Conservation (phyloP, 2,888 invertebrate species). For the Calephelis perditalis region DNA sequence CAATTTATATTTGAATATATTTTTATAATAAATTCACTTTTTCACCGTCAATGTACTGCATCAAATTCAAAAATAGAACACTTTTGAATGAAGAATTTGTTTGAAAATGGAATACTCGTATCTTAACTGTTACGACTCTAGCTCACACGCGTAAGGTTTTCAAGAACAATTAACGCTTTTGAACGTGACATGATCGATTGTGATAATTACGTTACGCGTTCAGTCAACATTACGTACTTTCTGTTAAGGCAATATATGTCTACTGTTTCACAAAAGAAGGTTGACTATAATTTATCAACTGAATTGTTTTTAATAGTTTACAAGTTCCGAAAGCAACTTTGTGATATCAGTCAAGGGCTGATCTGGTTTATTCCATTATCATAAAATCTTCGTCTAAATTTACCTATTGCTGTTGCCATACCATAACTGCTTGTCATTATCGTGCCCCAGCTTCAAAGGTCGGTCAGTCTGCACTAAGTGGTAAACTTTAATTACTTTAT, state of each 20-base stretch:
- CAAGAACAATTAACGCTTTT: conserved; percentile 44
- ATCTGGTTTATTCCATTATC: neutral
- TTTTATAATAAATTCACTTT: no score
- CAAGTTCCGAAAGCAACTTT: neutral
- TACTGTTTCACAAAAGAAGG: neutral
- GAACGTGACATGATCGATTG: conserved; percentile 39
- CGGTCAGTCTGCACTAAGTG: no score
- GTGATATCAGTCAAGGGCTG: neutral
- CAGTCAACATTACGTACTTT: neutral
- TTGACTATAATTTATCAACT: neutral
- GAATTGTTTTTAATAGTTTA: no score
- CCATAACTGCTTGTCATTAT: no score
- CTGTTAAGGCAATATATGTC: neutral
- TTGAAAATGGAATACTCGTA: conserved; percentile 10
- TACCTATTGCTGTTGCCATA: neutral
- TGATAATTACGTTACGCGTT: conserved; percentile 21
- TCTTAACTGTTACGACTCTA: conserved; percentile 14
- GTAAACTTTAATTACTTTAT: no score
- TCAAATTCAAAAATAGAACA: no score
- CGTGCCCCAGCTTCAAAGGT: no score
- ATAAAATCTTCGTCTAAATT: neutral
- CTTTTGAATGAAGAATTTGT: neutral
- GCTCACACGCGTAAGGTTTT: conserved; percentile 38
- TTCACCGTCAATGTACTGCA: no score
- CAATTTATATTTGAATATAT: no score